Base-by-base conservation (phyloP, 2,797 vertebrate species). In the Poeciliopsis infans region DNA sequence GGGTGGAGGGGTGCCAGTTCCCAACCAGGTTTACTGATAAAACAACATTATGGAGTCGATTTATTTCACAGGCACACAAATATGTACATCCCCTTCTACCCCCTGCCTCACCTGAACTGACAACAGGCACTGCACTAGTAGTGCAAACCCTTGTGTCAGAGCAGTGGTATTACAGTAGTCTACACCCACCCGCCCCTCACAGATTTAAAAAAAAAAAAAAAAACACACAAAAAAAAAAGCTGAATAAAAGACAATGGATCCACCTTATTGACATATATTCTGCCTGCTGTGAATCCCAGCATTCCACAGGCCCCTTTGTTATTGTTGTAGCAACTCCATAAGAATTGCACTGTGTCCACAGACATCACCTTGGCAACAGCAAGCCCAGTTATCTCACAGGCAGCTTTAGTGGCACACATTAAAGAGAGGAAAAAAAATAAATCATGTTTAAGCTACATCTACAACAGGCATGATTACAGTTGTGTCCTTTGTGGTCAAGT, bases 51-150 rank as follows among this genome's bases (percentile, higher is more conserved):
- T 94, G 91, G 85, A 92, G 90, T 87, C 83, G 74, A 92, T 93
- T 91, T 90, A 91, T 91, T 94, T 93, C 93, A 95, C 93, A 95
- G 94, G 93, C 94, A 95, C 93, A 94, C 92, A 89, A 94, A 94
- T 96, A 95, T 95, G 88, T 96, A 96, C 95, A 96, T 88, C 94
- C 93, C 88, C 89, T 83, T 85, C 79, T 80, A 72, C 86, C 88
- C 85, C 80, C 85, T 89, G 87, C 88, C 91, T 90, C 89, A 70
- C 83, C 85, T 84, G 81, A 88, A 84, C 89, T 81, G 89, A 89
- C 86, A 74, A 82, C 79, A 87, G 87, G 83, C 79, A 83, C 78
- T 61, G 85, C 86, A 89, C 90, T 79, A 51, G 79, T 72, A 89
- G 91, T 89, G 91, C 90, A 89, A 79, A 80, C 82, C 86, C 85